A percentile compares a stretch with the other conserved stretches of the same genome.
These are phyloP conservation scores for Varanus salvator DNA, from an alignment of 2,113 vertebrate species.

Conservation along the genomic window DNA sequence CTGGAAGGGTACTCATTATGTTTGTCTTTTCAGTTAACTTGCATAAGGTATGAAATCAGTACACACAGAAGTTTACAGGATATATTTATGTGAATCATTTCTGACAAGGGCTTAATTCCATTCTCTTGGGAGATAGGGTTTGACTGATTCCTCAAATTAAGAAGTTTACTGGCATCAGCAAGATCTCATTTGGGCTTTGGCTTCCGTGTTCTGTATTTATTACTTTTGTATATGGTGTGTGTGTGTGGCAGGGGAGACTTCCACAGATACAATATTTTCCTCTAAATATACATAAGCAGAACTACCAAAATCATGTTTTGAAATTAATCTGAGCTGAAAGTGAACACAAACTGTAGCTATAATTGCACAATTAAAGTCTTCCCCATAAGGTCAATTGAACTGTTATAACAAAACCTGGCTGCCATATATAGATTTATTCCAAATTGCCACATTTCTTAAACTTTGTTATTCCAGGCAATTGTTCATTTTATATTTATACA, in stretches of 20 bases:
- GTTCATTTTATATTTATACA: background rate
- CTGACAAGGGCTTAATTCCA: background rate
- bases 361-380: background rate
- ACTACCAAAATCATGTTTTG: background rate
- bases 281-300: background rate
- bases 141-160: background rate
- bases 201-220: background rate
- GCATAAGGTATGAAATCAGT: background rate
- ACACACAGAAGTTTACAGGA: background rate
- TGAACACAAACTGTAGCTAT: background rate
- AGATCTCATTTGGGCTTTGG: background rate
- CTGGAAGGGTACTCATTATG: too few species aligned
- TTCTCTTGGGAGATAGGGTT: background rate
- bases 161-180: background rate
- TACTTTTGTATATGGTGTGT: background rate
- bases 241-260: too few species aligned
- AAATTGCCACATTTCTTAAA: background rate
- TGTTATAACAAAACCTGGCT: background rate
- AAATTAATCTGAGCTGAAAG: slow-evolving; percentile 10
- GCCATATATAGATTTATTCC: background rate
- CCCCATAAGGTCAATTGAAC: slow-evolving; percentile 8
- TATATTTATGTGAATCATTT: background rate
- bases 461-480: background rate
- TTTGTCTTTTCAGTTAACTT: background rate
- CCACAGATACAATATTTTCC: background rate